phyloP scores from a whole-genome alignment of 1,140 invertebrate genomes.

The Bombus vancouverensis region DNA sequence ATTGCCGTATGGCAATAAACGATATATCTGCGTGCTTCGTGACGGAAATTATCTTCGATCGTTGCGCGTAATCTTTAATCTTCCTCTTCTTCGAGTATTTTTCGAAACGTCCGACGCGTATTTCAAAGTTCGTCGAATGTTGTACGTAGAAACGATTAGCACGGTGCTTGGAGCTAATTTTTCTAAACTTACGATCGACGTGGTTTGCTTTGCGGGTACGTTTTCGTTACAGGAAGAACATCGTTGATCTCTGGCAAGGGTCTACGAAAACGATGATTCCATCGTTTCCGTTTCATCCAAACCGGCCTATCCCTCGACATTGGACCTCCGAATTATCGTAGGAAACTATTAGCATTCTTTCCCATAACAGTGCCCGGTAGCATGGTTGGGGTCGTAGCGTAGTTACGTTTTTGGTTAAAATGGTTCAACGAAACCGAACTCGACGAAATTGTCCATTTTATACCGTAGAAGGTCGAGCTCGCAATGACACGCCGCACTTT shows the following conservation, averaged over 20 bases:
- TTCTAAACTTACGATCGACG: background rate
- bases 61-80: background rate
- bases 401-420: background rate
- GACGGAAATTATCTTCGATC: conserved; percentile 63
- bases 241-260: background rate
- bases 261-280: background rate
- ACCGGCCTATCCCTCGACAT: background rate
- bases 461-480: background rate
- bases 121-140: no score
- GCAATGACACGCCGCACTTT: rapidly evolving
- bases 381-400: background rate
- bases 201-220: background rate
- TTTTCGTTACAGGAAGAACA: background rate
- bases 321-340: conserved; percentile 22
- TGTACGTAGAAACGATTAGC: no score
- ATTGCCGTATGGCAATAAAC: conserved; percentile 57
- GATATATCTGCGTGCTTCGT: conserved; percentile 39
- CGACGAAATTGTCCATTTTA: background rate
- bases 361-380: no score
- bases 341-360: background rate
- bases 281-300: background rate
- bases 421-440: background rate
- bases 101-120: background rate
- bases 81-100: background rate
- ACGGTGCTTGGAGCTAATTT: background rate